These are phyloP conservation scores for Sialia sialis DNA, from an alignment of 2,113 vertebrate genomes.

Conservation along the genomic window DNA sequence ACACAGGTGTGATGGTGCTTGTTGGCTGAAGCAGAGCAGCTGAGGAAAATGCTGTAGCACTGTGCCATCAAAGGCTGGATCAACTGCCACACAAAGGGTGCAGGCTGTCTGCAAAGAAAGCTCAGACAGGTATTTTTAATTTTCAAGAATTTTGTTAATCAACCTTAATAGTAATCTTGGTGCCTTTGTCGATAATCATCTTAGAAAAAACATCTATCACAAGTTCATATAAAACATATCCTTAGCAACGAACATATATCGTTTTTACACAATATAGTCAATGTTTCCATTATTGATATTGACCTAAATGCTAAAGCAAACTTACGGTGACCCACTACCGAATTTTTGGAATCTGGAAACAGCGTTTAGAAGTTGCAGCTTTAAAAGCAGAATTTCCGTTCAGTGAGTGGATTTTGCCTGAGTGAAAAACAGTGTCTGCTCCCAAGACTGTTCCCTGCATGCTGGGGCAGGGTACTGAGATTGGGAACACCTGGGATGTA, in stretches of 20 bases:
- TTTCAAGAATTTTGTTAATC: not conserved
- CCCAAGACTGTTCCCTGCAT: fast-evolving
- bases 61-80: not conserved
- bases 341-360: not conserved
- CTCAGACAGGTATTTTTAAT: not conserved
- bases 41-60: not conserved
- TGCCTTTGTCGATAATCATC: not conserved
- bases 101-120: not conserved
- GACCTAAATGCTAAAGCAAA: not conserved
- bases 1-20: not conserved
- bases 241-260: not conserved
- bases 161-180: not conserved
- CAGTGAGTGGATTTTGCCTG: fast-evolving
- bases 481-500: fast-evolving
- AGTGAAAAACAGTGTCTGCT: not conserved
- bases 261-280: not conserved
- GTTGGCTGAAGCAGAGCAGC: not conserved
- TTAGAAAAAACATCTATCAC: not conserved
- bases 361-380: fast-evolving
- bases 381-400: not conserved
- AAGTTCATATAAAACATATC: not conserved
- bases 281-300: not conserved
- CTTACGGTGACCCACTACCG: not conserved
- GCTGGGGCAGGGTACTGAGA: fast-evolving
- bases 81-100: not conserved